A percentile compares a stretch with the other conserved stretches of the same genome.
Evolutionary conservation across 2,888 invertebrate species (phyloP).

Genomic region (Furcula furcula): DNA sequence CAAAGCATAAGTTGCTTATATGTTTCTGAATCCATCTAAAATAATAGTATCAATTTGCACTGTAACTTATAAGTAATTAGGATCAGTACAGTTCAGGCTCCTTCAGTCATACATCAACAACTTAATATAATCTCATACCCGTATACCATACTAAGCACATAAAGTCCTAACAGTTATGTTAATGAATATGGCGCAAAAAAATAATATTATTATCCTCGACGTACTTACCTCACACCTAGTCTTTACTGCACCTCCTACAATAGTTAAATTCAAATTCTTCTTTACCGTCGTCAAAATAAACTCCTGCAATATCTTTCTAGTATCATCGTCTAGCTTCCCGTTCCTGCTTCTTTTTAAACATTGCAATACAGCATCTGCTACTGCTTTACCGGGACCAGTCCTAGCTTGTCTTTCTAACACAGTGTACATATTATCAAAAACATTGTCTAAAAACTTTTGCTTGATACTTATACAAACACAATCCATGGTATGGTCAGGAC

Average conservation of each 20-base stretch:
- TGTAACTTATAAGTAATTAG: too few species aligned
- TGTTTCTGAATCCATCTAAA: conserved; percentile 62
- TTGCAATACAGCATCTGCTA: conserved; percentile 52
- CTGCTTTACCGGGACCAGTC: conserved; percentile 48
- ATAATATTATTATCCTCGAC: not conserved
- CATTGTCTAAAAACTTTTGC: conserved; percentile 63
- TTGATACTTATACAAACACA: conserved; percentile 64
- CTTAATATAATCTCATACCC: too few species aligned
- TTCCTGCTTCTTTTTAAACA: conserved; percentile 59
- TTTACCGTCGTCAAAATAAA: conserved; percentile 60
- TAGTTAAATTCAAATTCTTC: conserved; percentile 65
- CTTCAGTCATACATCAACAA: too few species aligned
- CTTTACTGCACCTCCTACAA: conserved; percentile 71
- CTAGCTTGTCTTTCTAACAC: conserved; percentile 54
- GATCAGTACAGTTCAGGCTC: too few species aligned
- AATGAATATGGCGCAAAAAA: too few species aligned
- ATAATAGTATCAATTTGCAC: too few species aligned
- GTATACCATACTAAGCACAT: too few species aligned
- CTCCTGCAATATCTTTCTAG: conserved; percentile 53
- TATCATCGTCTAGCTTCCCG: conserved; percentile 59
- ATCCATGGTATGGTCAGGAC: conserved; percentile 39
- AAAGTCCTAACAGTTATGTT: too few species aligned
- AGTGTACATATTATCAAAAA: conserved; percentile 72
- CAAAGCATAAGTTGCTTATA: conserved; percentile 66
- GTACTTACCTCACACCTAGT: conserved; percentile 68